A percentile compares a stretch with the other conserved stretches of the same genome.
These are phyloP conservation scores for Parotocinclus haroldoi DNA, from an alignment of 2,797 vertebrate species.

Conservation along the genomic window DNA sequence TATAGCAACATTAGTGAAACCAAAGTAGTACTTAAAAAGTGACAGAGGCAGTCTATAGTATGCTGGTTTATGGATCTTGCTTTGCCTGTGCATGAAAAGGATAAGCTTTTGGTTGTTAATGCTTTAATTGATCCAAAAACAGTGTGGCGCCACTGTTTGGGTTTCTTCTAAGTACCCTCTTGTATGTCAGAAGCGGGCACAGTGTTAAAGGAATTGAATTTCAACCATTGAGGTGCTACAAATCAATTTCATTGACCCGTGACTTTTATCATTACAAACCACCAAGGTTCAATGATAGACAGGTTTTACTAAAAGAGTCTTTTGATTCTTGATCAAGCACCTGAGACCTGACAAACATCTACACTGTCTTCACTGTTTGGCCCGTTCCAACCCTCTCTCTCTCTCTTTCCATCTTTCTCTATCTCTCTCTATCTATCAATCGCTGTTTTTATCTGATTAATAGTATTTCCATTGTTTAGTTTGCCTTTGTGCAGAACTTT, in stretches of 20 bases:
- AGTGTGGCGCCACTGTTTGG: constrained; percentile 29
- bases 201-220: constrained; percentile 54
- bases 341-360: constrained; percentile 30
- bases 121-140: constrained; percentile 28
- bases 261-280: constrained; percentile 49
- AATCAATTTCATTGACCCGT: constrained; percentile 63
- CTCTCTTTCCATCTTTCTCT: too few species aligned
- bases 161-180: constrained; percentile 36
- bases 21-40: constrained; percentile 22
- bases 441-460: background rate
- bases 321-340: constrained; percentile 49
- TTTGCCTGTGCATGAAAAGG: background rate
- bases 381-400: background rate
- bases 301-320: constrained; percentile 44
- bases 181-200: constrained; percentile 32
- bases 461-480: constrained; percentile 2
- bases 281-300: constrained; percentile 49
- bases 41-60: background rate
- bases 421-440: background rate
- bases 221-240: constrained; percentile 56
- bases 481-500: background rate
- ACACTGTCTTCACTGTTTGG: constrained; percentile 7
- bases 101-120: constrained; percentile 18
- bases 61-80: constrained; percentile 3
- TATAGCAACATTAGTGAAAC: constrained; percentile 44